These are phyloP conservation scores for Acanthosoma haemorrhoidale DNA, from an alignment of 2,888 invertebrate genomes.

Conservation along the genomic window DNA sequence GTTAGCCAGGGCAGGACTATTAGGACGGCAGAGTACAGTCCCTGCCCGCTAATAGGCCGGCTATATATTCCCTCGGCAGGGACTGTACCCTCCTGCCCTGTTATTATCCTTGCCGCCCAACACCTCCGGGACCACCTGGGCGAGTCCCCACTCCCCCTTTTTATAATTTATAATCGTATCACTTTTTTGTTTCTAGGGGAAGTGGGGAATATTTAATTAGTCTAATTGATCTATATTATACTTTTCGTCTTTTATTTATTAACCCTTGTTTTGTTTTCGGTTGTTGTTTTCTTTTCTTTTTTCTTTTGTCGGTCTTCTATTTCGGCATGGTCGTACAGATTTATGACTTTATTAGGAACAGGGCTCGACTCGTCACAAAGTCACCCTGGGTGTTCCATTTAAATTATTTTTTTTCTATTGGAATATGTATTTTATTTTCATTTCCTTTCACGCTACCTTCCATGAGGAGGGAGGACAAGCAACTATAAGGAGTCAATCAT, in stretches of 20 bases:
- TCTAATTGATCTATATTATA: slow-evolving; percentile 7
- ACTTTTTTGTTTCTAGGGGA: neutral
- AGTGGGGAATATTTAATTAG: slow-evolving; percentile 5
- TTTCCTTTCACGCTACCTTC: no score
- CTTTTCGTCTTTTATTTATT: neutral
- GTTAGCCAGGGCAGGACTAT: neutral
- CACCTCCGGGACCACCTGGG: slow-evolving; percentile 4
- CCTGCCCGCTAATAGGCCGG: neutral
- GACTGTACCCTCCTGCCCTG: neutral
- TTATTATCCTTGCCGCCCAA: neutral
- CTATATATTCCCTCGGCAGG: neutral
- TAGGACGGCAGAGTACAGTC: slow-evolving; percentile 7
- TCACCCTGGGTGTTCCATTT: no score
- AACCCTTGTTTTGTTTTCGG: no score
- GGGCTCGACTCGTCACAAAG: no score
- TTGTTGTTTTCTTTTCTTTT: no score
- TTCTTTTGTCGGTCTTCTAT: no score
- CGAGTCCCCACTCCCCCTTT: neutral
- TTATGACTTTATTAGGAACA: no score
- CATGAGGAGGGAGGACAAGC: no score
- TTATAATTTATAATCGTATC: neutral
- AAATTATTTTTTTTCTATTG: no score
- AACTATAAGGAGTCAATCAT: no score
- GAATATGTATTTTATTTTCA: no score
- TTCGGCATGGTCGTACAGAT: no score